A percentile compares a stretch with the other conserved stretches of the same genome.
These are phyloP conservation scores for Parazoanthus atlanticus DNA, from an alignment of 92 coral and sea anemone genomes.

Conservation along the genomic window DNA sequence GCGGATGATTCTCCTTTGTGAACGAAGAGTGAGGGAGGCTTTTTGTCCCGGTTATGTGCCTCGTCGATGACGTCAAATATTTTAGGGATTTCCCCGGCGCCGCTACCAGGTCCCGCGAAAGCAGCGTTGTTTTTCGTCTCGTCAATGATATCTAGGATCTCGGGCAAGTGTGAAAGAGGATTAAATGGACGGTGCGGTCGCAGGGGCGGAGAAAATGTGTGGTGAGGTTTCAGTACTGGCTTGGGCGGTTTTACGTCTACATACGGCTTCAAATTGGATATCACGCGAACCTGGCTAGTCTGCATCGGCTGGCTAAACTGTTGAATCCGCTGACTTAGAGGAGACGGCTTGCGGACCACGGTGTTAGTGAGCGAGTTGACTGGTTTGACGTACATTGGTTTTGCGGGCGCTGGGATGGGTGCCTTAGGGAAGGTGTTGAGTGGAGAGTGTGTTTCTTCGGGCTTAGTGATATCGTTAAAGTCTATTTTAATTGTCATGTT, in stretches of 20 bases:
- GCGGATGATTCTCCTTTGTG: conserved; percentile 53
- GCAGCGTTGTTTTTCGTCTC: conserved; percentile 62
- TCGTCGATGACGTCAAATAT: conserved; percentile 97
- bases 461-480: conserved; percentile 44
- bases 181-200: conserved; percentile 12
- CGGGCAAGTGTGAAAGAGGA: conserved; percentile 61
- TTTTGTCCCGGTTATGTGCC: conserved; percentile 67
- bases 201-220: neutral
- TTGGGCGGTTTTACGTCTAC: conserved; percentile 46
- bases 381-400: conserved; percentile 24
- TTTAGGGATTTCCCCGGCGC: conserved; percentile 83
- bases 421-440: neutral
- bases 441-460: conserved; percentile 14
- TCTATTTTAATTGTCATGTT: conserved; percentile 60
- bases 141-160: conserved; percentile 85
- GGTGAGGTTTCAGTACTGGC: neutral
- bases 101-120: conserved; percentile 60
- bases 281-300: conserved; percentile 54
- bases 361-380: conserved; percentile 30
- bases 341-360: conserved; percentile 37
- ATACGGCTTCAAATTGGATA: conserved; percentile 61
- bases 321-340: conserved; percentile 40
- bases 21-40: conserved; percentile 51
- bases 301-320: conserved; percentile 50
- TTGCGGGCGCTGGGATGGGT: neutral